Percentiles rank a stretch among this genome's conserved stretches.
Conservation (phyloP, 2,113 vertebrate genomes). For the Anseranas semipalmata region DNA sequence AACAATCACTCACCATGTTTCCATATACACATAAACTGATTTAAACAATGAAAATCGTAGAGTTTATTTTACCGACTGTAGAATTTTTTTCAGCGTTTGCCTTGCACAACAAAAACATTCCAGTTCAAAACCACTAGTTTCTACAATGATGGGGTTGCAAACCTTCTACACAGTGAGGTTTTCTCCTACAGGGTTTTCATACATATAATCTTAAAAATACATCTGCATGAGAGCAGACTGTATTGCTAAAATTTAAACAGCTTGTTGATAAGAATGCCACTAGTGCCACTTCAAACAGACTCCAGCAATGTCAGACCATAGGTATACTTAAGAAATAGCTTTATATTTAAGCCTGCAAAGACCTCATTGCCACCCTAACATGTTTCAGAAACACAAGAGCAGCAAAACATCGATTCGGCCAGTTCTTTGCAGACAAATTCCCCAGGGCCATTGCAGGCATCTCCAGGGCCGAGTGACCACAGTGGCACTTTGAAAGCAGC, state of each 20-base stretch:
- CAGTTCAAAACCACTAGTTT: not conserved
- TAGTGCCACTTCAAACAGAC: not conserved
- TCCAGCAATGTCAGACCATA: not conserved
- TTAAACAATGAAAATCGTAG: not conserved
- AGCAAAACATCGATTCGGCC: no score
- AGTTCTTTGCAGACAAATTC: not conserved
- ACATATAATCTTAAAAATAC: not conserved
- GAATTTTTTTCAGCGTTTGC: not conserved
- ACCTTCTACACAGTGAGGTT: not conserved
- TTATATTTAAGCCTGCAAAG: not conserved
- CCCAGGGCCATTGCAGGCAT: not conserved
- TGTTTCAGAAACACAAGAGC: fast-evolving
- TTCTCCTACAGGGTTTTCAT: not conserved
- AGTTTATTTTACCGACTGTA: not conserved
- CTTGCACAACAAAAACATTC: not conserved
- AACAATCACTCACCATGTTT: not conserved
- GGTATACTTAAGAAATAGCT: fast-evolving
- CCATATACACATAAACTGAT: not conserved
- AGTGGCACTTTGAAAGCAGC: not conserved
- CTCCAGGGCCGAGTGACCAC: not conserved
- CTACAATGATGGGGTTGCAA: not conserved
- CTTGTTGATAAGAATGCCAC: not conserved
- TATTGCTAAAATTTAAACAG: not conserved
- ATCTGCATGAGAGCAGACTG: not conserved
- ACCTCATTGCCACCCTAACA: not conserved